These are phyloP conservation scores for Brachypterus glaber DNA, from an alignment of 2,888 invertebrate species.

Conservation along the genomic window DNA sequence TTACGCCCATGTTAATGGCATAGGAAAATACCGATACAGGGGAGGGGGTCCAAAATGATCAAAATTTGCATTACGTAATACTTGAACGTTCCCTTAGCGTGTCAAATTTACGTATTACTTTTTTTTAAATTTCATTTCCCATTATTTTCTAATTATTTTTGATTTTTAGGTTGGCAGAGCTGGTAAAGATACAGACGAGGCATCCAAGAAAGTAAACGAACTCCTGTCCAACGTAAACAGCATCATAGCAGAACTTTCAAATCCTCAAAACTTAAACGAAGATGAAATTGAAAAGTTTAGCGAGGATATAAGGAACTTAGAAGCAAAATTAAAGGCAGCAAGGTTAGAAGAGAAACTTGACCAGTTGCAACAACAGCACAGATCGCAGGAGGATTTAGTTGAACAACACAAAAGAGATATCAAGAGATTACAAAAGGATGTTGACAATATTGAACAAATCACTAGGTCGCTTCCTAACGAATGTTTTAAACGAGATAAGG, in stretches of 20 bases:
- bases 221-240: constrained; percentile 68
- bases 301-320: constrained; percentile 60
- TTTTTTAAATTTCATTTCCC: too few species aligned
- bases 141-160: constrained; percentile 9
- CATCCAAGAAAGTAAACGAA: constrained; percentile 71
- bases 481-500: constrained; percentile 69
- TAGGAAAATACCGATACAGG: too few species aligned
- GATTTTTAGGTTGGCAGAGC: constrained; percentile 71
- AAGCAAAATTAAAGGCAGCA: constrained; percentile 58
- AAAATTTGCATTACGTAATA: too few species aligned
- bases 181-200: constrained; percentile 71
- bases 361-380: constrained; percentile 56
- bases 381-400: constrained; percentile 53
- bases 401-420: constrained; percentile 74
- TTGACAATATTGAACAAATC: constrained; percentile 74
- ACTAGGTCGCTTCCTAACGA: constrained; percentile 66
- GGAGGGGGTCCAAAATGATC: too few species aligned
- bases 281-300: constrained; percentile 50
- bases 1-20: too few species aligned
- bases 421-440: constrained; percentile 59
- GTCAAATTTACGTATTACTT: too few species aligned
- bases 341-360: constrained; percentile 70
- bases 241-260: constrained; percentile 67
- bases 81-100: too few species aligned
- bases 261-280: constrained; percentile 63